Evolutionary conservation across 2,888 invertebrate species (phyloP), one percentile per base, ranked within the genome.

Genomic region (Caenorhabditis wallacei): DNA sequence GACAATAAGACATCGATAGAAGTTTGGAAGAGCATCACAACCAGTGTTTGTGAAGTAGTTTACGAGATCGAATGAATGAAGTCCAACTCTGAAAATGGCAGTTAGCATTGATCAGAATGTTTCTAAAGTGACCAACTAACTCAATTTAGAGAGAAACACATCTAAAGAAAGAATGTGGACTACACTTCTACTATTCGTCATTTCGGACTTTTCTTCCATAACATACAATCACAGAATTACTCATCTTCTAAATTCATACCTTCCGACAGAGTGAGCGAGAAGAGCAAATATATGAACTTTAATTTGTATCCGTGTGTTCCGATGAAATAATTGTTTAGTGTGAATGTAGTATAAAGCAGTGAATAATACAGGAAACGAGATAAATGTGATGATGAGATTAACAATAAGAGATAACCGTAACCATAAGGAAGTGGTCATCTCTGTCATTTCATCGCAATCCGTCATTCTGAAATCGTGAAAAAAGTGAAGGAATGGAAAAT

Each of bases 221-320:
- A 43, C 24, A 4, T 54, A 13, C 11, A 61, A 61, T 61, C 11
- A 20, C 22, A 40, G 40, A 2, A 22, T 43, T 61, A 61, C 43
- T 61, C 43, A 43, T 53, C 22, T 2, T 2, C 18, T 18, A 48
- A 48, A 18, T 48, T 0, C 59, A 20, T 56, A 81, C 81, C 81
- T 69, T 48, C 81, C 81, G 18, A 35, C 22, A 0, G 54, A 75
- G 37, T 81, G 81, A 20, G 75, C 51, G 51, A 81, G 30, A 22
- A 81, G 24, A 18, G 69, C 81, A 48, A 81, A 64, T 4, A 81
- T 56, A 37, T 81, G 81, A 7, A 81, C 74, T 70, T 81, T 69
- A 10, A 81, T 75, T 30, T 75, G 75, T 8, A 81, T 69, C 22
- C 81, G 10, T 1, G 81, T 81, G 20, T 81, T 81, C 22, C 18